Evolutionary conservation across 2,888 invertebrate genomes (phyloP).

Genomic region (Diarsia brunnea): DNA sequence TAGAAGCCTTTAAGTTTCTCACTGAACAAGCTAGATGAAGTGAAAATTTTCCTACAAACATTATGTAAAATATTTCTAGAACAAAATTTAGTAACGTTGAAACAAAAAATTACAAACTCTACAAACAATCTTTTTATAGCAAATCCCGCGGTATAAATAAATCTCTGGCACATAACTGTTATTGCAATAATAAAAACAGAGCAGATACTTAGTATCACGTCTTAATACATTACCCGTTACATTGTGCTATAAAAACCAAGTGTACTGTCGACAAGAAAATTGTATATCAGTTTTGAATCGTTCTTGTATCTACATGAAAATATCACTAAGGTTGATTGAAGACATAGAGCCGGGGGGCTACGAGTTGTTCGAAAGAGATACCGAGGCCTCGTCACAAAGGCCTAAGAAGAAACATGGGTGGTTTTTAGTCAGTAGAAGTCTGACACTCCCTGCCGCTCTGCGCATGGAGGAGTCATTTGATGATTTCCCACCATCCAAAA

Average conservation of each 20-base stretch:
- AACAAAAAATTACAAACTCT: conserved; percentile 12
- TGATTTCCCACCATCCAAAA: too few species aligned
- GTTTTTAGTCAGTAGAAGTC: too few species aligned
- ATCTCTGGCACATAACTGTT: conserved; percentile 48
- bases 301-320: not conserved
- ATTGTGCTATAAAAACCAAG: conserved; percentile 68
- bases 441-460: too few species aligned
- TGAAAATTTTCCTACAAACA: not conserved
- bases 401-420: too few species aligned
- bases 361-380: too few species aligned
- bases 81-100: not conserved
- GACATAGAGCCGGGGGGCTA: too few species aligned
- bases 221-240: conserved; percentile 68
- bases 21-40: not conserved
- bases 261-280: conserved; percentile 12
- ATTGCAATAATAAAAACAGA: conserved; percentile 59
- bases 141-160: conserved; percentile 34
- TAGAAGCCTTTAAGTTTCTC: not conserved
- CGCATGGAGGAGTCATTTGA: too few species aligned
- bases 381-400: too few species aligned
- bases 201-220: conserved; percentile 53
- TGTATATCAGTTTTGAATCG: not conserved
- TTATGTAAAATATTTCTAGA: not conserved
- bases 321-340: too few species aligned
- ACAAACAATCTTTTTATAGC: conserved; percentile 27